phyloP scores from a whole-genome alignment of 2,797 vertebrate species.

The Galaxias olidus region DNA sequence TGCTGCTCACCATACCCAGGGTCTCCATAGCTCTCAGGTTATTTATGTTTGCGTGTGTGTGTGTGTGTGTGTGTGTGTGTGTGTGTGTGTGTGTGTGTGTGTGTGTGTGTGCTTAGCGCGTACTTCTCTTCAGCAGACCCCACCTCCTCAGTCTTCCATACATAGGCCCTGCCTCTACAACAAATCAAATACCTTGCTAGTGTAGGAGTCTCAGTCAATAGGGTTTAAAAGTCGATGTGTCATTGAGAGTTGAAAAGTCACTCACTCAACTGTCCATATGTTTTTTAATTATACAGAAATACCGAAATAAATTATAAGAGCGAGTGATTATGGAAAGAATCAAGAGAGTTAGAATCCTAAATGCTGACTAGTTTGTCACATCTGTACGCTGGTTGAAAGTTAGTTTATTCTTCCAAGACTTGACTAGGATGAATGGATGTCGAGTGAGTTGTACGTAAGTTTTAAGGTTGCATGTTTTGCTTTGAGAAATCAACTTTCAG shows the following conservation, averaged over 20 bases:
- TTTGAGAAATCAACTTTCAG: slow-evolving; percentile 43
- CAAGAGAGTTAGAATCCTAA: too few species aligned
- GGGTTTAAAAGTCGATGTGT: slow-evolving; percentile 13
- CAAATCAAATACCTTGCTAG: background rate
- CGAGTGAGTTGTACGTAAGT: slow-evolving; percentile 1
- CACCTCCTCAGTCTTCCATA: slow-evolving; percentile 71
- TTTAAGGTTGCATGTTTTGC: slow-evolving; percentile 60
- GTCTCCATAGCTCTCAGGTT: slow-evolving; percentile 75
- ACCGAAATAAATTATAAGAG: background rate
- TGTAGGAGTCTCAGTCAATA: background rate
- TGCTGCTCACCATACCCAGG: slow-evolving; percentile 62
- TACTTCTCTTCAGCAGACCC: slow-evolving; percentile 38
- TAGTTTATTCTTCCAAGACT: background rate
- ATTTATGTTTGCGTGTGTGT: slow-evolving; percentile 58
- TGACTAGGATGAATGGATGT: background rate
- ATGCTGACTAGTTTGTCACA: too few species aligned
- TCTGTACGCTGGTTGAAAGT: too few species aligned
- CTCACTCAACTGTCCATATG: too few species aligned
- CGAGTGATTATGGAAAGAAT: too few species aligned
- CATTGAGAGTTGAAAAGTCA: background rate
- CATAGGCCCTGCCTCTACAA: slow-evolving; percentile 14
- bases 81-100: too few species aligned
- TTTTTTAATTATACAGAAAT: background rate
- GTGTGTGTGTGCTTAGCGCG: slow-evolving; percentile 50
- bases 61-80: too few species aligned